These are phyloP conservation scores for Hetaerina americana DNA, from an alignment of 1,140 invertebrate species.

Conservation along the genomic window DNA sequence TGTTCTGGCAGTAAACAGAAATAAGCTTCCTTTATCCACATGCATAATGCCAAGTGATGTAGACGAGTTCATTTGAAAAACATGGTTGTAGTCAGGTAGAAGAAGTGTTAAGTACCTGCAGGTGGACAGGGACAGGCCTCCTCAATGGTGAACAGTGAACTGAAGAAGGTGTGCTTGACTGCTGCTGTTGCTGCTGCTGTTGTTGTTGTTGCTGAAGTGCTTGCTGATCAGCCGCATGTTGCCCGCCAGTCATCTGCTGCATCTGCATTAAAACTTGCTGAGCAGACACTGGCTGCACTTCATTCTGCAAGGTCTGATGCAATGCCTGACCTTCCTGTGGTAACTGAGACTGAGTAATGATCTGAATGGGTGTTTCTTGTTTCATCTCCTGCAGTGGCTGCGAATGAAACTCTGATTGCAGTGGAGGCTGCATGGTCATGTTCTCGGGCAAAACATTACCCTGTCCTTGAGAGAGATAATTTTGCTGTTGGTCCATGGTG, in stretches of 20 bases:
- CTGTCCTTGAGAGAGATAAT: not conserved
- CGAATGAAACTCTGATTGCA: not conserved
- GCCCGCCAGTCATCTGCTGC: not conserved
- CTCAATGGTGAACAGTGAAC: not conserved
- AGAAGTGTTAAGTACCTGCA: not conserved
- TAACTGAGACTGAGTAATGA: not conserved
- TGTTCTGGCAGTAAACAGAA: not conserved
- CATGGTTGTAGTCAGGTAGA: not conserved
- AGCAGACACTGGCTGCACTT: not conserved
- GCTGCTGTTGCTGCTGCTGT: not conserved
- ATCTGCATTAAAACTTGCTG: not conserved
- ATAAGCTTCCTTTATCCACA: not conserved
- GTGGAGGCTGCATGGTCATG: not conserved
- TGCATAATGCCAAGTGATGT: not conserved
- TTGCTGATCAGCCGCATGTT: not conserved
- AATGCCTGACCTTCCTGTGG: not conserved
- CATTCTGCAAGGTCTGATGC: not conserved
- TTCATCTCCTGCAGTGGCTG: not conserved
- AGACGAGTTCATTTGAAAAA: not conserved
- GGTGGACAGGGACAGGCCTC: not conserved
- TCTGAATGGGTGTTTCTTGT: not conserved
- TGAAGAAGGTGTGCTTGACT: not conserved
- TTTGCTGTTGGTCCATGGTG: not conserved
- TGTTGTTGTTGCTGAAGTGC: conserved; percentile 16
- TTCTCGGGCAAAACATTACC: not conserved